Percentiles rank a stretch among this genome's conserved stretches.
Conservation (phyloP, 2,113 vertebrate species). For the Tor tambroides region DNA sequence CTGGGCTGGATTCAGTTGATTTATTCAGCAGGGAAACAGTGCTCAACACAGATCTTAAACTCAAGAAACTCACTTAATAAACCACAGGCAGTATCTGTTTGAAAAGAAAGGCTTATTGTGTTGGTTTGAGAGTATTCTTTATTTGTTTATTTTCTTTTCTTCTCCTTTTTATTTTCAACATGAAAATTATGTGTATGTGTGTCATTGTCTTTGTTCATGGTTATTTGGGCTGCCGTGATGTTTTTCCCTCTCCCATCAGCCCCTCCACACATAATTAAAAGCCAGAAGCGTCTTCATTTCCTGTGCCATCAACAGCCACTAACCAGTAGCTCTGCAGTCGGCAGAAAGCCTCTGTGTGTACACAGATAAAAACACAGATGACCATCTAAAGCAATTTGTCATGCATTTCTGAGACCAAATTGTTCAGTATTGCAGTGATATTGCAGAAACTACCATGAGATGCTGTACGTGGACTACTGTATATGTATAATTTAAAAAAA, state of each 20-base stretch:
- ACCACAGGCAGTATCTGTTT: neutral
- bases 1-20: neutral
- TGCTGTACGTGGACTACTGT: neutral
- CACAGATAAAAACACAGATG: neutral
- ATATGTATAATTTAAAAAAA: neutral
- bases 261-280: slow-evolving; percentile 56
- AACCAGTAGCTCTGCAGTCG: slow-evolving; percentile 34
- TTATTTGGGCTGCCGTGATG: slow-evolving; percentile 24
- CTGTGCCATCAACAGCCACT: slow-evolving; percentile 45
- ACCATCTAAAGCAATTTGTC: neutral
- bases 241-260: slow-evolving; percentile 39
- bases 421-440: neutral
- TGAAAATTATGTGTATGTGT: neutral
- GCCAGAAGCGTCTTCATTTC: slow-evolving; percentile 55
- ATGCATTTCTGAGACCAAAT: neutral
- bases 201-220: neutral
- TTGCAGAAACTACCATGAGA: neutral
- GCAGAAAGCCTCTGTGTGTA: slow-evolving; percentile 25
- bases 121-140: neutral
- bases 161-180: slow-evolving; percentile 12
- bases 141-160: neutral
- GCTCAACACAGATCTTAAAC: neutral
- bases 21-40: neutral
- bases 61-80: neutral
- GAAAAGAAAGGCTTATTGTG: neutral